Base-by-base conservation (phyloP, 2,113 vertebrate species). In the Stigmatopora nigra region DNA sequence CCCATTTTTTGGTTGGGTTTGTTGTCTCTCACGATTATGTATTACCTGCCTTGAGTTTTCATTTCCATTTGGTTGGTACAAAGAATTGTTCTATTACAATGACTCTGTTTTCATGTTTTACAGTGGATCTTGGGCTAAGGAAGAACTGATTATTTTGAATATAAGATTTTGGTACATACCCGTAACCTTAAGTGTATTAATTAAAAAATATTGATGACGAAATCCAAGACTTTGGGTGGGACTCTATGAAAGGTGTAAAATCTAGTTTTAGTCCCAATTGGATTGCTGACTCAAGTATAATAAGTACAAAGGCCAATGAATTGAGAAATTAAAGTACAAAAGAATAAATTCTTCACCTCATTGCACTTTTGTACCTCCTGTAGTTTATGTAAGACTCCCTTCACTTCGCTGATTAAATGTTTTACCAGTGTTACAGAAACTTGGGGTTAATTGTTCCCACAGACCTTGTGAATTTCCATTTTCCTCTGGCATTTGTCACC, bases 401-500 rank as follows among this genome's bases (percentile, higher is more conserved):
- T 20, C n/a, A 15, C 10, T 19, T 44, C 38, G 0, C n/a, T 44
- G 35, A 77, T 75, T 64, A 75, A 68, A 71, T 48, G 44, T 68
- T 75, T 14, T 22, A 61, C 19, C 20, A n/a, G 59, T 61, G 41
- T 22, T 60, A 77, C 68, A 70, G 57, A 41, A 53, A 44, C 49
- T 67, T 69, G 70, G 58, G 67, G 22, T 61, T 61, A 61, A 61
- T 48, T 67, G 67, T 64, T 79, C 46, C 69, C 48, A 62, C 53
- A 66, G 69, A 71, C 58, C 64, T 69, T 63, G 48, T 70, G 57
- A 61, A 72, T 59, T 72, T 65, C 69, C 69, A 61, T 69, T 47
- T 53, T 52, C 70, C 68, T 75, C 69, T 63, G 65, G 59, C 59
- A 58, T 17, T 11, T 66, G 71, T 70, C 78, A 71, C 74, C 75